Evolutionary conservation across 2,888 invertebrate genomes (phyloP), one percentile per base, ranked within the genome.

Genomic region (Melinopterus prodromus): DNA sequence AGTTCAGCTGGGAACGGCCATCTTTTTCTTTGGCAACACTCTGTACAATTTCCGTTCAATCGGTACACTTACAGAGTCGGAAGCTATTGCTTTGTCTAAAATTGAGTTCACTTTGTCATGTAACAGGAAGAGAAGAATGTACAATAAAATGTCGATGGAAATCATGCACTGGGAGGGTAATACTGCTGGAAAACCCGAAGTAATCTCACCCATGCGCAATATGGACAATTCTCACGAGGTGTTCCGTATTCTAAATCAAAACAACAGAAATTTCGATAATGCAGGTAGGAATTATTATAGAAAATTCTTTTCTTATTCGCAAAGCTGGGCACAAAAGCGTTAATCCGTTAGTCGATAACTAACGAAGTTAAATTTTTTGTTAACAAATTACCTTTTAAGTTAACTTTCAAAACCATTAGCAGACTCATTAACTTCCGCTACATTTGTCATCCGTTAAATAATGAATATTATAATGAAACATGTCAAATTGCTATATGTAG

Each of bases 51-150:
- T 84, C 70, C 82, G 71, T 79, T 71, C 81, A 14, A 84, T 83
- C 7, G 78, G 70, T 71, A 77, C 80, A 7, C 82, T 84, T 35
- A 82, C 88, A 16, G 91, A 92, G 78, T 90, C 91, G 0, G 92
- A 92, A 83, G 89, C 91, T 0, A 90, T 88, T 72, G 87, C 90
- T 16, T 89, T 92, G 84, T 90, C 91, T 80, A 90, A 91, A 35
- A 91, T 91, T 83, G 88, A 92, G 1, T 85, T 89, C 6, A 90
- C 90, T 1, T 88, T 92, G 0, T 86, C 91, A 69, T 92, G 92
- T 81, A 92, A 92, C 83, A 88, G 90, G 70, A 92, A 92, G 84
- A 86, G 92, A 83, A 92, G 91, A 90, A 91, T 91, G 78, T 92
- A 92, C 84, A 91, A 91, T 84, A 92, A 92, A 86, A 86, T 92